phyloP scores from a whole-genome alignment of 2,797 vertebrate genomes.

The Chloroceryle amazona region DNA sequence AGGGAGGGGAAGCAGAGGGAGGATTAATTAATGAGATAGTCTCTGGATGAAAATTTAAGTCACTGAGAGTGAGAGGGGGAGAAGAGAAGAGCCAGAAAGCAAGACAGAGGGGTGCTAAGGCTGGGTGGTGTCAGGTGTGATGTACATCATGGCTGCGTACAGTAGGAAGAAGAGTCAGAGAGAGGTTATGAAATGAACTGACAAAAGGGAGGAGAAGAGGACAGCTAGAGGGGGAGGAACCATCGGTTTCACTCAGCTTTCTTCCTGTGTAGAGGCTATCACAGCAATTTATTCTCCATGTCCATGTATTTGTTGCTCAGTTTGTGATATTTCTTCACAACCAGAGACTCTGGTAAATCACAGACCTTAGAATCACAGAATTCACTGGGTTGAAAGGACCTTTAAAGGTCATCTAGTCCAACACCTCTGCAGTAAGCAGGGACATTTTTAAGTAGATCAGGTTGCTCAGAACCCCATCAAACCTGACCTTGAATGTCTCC shows the following conservation, averaged over 20 bases:
- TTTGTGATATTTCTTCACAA: not conserved
- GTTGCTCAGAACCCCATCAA: too few relatives aligned
- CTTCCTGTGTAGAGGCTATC: not conserved
- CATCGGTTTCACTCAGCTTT: not conserved
- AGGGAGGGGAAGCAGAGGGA: not conserved
- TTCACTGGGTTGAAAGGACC: too few relatives aligned
- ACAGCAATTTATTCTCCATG: not conserved
- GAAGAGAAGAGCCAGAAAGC: not conserved
- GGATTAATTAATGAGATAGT: not conserved
- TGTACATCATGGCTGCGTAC: not conserved
- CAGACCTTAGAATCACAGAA: too few relatives aligned
- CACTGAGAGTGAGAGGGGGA: not conserved
- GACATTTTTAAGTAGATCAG: too few relatives aligned
- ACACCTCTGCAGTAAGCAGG: too few relatives aligned
- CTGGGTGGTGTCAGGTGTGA: not conserved
- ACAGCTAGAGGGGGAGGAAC: not conserved
- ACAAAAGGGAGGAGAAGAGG: not conserved
- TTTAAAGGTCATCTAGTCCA: too few relatives aligned
- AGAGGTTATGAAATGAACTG: not conserved
- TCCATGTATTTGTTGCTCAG: not conserved
- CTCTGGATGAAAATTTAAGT: not conserved
- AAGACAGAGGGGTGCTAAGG: not conserved
- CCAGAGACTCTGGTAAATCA: not conserved
- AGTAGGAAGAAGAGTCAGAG: not conserved
- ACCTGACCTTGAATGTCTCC: too few relatives aligned